Evolutionary conservation across 2,888 invertebrate species (phyloP).

Genomic region (Pollenia amentaria): DNA sequence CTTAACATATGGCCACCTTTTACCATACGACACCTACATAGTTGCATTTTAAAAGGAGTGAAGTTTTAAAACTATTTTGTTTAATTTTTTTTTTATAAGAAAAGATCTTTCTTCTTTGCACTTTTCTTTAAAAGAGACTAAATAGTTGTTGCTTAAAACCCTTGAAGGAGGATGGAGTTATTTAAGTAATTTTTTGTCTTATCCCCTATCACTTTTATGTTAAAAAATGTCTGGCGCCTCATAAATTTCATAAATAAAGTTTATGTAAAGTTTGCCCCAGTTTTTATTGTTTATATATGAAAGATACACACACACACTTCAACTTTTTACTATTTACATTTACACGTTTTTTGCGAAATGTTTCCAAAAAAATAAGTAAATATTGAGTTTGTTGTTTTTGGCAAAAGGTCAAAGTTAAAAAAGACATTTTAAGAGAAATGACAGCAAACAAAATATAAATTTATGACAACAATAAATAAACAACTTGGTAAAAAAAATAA

Average conservation of each 20-base stretch:
- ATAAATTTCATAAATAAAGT: slow-evolving; percentile 67
- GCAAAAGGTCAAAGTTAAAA: slow-evolving; percentile 69
- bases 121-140: background rate
- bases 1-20: slow-evolving; percentile 43
- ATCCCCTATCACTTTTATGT: background rate
- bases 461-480: background rate
- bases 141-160: background rate
- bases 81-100: slow-evolving; percentile 22
- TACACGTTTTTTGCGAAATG: slow-evolving; percentile 13
- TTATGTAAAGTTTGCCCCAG: slow-evolving; percentile 61
- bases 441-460: slow-evolving; percentile 24
- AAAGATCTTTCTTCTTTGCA: slow-evolving; percentile 10
- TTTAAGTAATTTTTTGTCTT: slow-evolving; percentile 56
- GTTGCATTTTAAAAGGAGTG: slow-evolving; percentile 36
- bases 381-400: slow-evolving; percentile 35
- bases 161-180: slow-evolving; percentile 22
- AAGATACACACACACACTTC: slow-evolving; percentile 2
- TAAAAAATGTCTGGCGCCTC: slow-evolving; percentile 63
- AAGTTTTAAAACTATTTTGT: slow-evolving; percentile 2
- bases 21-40: slow-evolving; percentile 26
- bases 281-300: slow-evolving; percentile 23
- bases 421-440: slow-evolving; percentile 39
- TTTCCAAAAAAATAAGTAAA: slow-evolving; percentile 9
- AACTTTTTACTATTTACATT: background rate
- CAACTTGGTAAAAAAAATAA: background rate